Conservation (phyloP, 1,140 invertebrate species). For the Drosophila kikkawai region DNA sequence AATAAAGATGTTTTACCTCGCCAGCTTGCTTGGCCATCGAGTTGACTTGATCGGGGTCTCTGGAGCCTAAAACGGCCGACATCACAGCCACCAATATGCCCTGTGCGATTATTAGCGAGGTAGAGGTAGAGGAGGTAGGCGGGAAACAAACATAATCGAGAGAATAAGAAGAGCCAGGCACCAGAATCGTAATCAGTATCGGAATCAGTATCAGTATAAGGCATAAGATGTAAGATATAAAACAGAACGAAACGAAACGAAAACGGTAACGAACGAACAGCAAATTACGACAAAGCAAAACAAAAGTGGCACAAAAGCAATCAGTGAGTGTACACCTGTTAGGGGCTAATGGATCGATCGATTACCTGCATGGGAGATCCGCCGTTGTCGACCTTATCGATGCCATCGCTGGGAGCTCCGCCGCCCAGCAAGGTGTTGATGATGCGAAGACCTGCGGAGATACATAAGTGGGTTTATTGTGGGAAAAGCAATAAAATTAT, state of each 20-base stretch:
- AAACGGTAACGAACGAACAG: conserved; percentile 47
- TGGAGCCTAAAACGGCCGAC: conserved; percentile 93
- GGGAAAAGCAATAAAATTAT: background rate
- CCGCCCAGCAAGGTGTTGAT: conserved; percentile 93
- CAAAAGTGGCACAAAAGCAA: conserved; percentile 67
- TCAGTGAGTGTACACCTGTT: conserved; percentile 47
- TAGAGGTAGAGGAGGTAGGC: conserved; percentile 69
- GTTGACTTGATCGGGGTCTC: conserved; percentile 94
- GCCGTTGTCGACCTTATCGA: conserved; percentile 94
- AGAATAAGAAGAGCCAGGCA: conserved; percentile 61
- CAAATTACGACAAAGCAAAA: conserved; percentile 49
- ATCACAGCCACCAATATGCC: conserved; percentile 95
- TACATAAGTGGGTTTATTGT: background rate
- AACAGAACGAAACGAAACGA: conserved; percentile 34
- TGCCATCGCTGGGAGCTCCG: conserved; percentile 90
- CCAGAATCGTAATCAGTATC: conserved; percentile 50
- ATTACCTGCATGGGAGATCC: conserved; percentile 93
- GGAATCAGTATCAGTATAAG: conserved; percentile 37
- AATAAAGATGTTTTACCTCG: conserved; percentile 89
- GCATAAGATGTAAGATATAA: conserved; percentile 31
- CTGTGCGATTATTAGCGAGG: conserved; percentile 86
- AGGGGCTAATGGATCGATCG: conserved; percentile 33
- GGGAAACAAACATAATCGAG: conserved; percentile 53
- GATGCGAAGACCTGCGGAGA: conserved; percentile 89
- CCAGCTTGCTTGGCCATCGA: conserved; percentile 96